Percentiles rank a stretch among this genome's conserved stretches.
These are phyloP conservation scores for Notoglanidium macrostoma DNA, from an alignment of 2,797 vertebrate species.

Conservation along the genomic window DNA sequence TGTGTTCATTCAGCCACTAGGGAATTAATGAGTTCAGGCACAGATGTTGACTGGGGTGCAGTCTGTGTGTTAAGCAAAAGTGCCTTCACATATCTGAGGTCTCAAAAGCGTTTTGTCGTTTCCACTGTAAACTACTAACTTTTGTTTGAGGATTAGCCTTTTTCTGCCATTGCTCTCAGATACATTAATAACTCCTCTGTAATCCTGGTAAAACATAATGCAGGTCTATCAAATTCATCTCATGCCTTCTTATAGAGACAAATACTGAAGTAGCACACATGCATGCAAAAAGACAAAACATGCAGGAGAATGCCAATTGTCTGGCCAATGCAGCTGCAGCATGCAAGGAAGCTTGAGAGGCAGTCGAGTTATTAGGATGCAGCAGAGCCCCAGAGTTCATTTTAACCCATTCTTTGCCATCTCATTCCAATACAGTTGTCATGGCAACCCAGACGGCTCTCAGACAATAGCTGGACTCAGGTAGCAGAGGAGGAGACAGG, in stretches of 20 bases:
- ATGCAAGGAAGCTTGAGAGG: slow-evolving; percentile 44
- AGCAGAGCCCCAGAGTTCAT: slow-evolving; percentile 61
- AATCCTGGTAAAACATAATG: not conserved
- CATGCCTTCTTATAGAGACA: not conserved
- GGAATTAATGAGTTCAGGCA: not conserved
- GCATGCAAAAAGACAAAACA: slow-evolving; percentile 10
- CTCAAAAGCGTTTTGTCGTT: no score
- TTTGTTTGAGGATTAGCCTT: not conserved
- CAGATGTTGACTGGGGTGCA: not conserved
- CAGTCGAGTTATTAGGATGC: slow-evolving; percentile 73
- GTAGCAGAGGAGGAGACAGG: slow-evolving; percentile 43
- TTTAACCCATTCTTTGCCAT: slow-evolving; percentile 37
- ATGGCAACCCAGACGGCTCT: slow-evolving; percentile 51
- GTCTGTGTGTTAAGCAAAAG: not conserved
- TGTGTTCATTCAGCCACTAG: not conserved
- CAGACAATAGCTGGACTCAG: slow-evolving; percentile 46
- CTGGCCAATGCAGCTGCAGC: slow-evolving; percentile 43
- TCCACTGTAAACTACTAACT: not conserved
- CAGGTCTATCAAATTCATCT: not conserved
- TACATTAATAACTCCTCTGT: not conserved
- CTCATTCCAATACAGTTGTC: slow-evolving; percentile 29
- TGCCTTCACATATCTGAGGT: no score
- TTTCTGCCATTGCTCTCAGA: not conserved
- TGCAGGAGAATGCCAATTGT: slow-evolving; percentile 38
- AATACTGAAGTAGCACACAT: not conserved